Evolutionary conservation across 2,113 vertebrate genomes (phyloP).

Genomic region (rabbit (Oryctolagus cuniculus)): DNA sequence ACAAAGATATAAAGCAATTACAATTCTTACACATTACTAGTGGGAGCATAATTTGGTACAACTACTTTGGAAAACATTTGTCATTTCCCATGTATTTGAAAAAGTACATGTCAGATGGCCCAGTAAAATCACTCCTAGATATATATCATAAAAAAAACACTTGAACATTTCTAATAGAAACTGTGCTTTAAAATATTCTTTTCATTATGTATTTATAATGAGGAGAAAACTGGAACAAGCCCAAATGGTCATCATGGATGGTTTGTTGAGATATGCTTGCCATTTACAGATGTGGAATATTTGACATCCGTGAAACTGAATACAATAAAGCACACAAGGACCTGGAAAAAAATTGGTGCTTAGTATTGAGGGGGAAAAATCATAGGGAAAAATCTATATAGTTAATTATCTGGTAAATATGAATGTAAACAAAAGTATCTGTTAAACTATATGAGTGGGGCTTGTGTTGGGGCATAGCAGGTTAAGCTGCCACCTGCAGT

Average conservation of each 20-base stretch:
- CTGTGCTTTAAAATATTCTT: not conserved
- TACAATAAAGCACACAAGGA: not conserved
- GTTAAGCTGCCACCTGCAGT: too few species aligned
- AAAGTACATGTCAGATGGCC: not conserved
- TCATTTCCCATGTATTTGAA: conserved; percentile 10
- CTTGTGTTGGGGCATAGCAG: not conserved
- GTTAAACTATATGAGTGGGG: not conserved
- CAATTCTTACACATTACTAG: conserved; percentile 4
- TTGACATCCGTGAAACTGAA: not conserved
- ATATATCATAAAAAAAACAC: conserved; percentile 21
- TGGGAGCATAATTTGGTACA: not conserved
- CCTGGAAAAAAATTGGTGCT: not conserved
- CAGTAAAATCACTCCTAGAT: not conserved
- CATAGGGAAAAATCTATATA: not conserved
- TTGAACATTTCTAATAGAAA: conserved; percentile 49
- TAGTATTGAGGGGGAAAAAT: conserved; percentile 20
- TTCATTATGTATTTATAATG: not conserved
- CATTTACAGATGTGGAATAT: not conserved
- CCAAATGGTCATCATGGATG: not conserved
- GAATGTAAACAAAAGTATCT: not conserved
- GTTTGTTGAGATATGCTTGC: not conserved
- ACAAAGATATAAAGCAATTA: not conserved
- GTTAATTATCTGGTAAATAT: not conserved
- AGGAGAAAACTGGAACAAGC: conserved; percentile 4
- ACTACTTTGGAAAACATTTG: conserved; percentile 41